Evolutionary conservation across 2,888 invertebrate species (phyloP), one percentile per base, ranked within the genome.

Genomic region (Dione juno): DNA sequence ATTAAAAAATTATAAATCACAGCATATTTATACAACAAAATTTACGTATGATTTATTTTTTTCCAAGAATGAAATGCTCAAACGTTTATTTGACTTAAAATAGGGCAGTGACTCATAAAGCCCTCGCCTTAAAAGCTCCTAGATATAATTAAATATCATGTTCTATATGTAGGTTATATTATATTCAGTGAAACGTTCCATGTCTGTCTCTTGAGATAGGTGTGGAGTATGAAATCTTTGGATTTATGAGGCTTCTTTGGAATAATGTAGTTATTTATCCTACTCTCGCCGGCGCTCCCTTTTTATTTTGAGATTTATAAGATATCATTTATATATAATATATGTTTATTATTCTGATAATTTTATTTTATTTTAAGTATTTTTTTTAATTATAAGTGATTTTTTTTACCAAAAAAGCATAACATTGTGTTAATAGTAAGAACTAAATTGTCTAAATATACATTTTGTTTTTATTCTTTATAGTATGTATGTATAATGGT

Each of bases 81-180:
- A 45, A 45, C n/a, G 43, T 61, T n/a, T 28, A 45, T 45, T 45
- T 61, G 11, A 28, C 28, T 61, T 45, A 45, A 61, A 43, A 61
- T 45, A 61, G 61, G 28, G n/a, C 45, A 45, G n/a, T 43, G 45
- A 45, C n/a, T 35, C 45, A 37, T 37, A 61, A 45, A 61, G 43
- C 11, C 14, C 61, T 57, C 28, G 35, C 28, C 43, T 61, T n/a
- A 45, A 35, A 45, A 61, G 45, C 28, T 45, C 61, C n/a, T 45
- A 35, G 45, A 45, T 61, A 45, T 45, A 61, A 45, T 61, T 61
- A 61, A 61, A 61, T 61, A 43, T 45, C n/a, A 19, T 11, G 61
- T 43, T n/a, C n/a, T n/a, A n/a, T n/a, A 16, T n/a, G 3, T 54
- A 7, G 28, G 13, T 5, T 8, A 6, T 16, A 57, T n/a, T n/a